Base-by-base conservation (phyloP, 2,888 invertebrate genomes). In the Synanthedon myopaeformis region DNA sequence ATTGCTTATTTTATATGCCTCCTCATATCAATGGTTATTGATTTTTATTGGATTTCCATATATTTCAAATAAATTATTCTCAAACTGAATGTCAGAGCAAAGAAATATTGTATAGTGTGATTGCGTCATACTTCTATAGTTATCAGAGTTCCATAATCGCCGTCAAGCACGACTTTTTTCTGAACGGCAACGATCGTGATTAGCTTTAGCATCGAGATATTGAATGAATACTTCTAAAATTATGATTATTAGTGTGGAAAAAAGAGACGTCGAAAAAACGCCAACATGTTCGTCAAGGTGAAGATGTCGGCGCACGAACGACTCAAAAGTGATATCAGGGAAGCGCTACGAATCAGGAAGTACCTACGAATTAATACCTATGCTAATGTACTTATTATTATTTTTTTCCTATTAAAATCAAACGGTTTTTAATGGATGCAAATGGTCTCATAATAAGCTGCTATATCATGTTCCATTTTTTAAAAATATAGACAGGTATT, bases 291-390 rank as follows among this genome's bases (percentile, higher is more conserved):
- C 70, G 70, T 78, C 84, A 85, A 85, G 84, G 84, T 82, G 72
- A 84, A 78, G 79, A 82, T 69, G 81, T 76, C 72, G 72, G 70
- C 72, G 70, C 79, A 80, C 79, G 76, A 80, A 75, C 66, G 67
- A 10, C 65, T 75, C 73, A 72, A 73, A 74, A 76, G 74, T 71
- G 66, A 71, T 75, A 74, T 79, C 73, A 82, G 82, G 80, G 79
- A 81, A 82, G 81, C 77, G 67, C 70, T 69, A 67, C 67, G 70
- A 76, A 79, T 62, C 71, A 82, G 83, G 82, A 84, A 84, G 76
- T 77, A 60, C 59, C 62, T 64, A 62, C 67, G 12, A 45, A 45
- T 45, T 45, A 45, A 45, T 45, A 45, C 45, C 14, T 45, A 8
- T 45, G 14, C n/a, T 45, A 45, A 13, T 45, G 45, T 45, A 45